phyloP scores from a whole-genome alignment of 2,888 invertebrate genomes.

The Tromatobia lineatoria region DNA sequence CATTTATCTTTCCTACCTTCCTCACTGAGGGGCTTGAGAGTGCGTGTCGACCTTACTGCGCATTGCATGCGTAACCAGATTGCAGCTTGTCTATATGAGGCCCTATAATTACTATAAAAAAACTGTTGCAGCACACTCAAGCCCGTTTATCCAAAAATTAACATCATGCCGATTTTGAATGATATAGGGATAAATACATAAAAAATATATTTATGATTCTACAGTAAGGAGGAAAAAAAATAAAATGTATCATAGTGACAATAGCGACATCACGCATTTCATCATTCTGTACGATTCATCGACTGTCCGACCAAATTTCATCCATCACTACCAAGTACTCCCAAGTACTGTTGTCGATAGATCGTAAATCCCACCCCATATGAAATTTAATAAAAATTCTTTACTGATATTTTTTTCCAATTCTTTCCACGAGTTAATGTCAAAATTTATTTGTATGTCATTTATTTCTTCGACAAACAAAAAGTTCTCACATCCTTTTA shows the following conservation, averaged over 20 bases:
- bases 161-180: slow-evolving; percentile 32
- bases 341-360: neutral
- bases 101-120: slow-evolving; percentile 34
- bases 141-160: slow-evolving; percentile 42
- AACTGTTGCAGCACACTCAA: slow-evolving; percentile 50
- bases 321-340: neutral
- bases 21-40: slow-evolving; percentile 14
- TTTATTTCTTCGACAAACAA: neutral
- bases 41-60: slow-evolving; percentile 29
- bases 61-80: slow-evolving; percentile 26
- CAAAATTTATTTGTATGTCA: neutral
- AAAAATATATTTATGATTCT: neutral
- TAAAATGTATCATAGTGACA: slow-evolving; percentile 18
- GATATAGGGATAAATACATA: slow-evolving; percentile 26
- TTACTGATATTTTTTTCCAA: slow-evolving; percentile 4
- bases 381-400: slow-evolving; percentile 29
- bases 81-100: slow-evolving; percentile 19
- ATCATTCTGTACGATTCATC: too few relatives aligned
- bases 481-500: slow-evolving; percentile 26
- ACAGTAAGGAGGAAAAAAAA: neutral
- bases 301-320: slow-evolving; percentile 42
- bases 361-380: neutral
- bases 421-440: neutral
- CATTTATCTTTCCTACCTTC: slow-evolving; percentile 47
- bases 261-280: slow-evolving; percentile 8